Conservation (phyloP, 2,888 invertebrate genomes). For the Pediacus dermestoides region DNA sequence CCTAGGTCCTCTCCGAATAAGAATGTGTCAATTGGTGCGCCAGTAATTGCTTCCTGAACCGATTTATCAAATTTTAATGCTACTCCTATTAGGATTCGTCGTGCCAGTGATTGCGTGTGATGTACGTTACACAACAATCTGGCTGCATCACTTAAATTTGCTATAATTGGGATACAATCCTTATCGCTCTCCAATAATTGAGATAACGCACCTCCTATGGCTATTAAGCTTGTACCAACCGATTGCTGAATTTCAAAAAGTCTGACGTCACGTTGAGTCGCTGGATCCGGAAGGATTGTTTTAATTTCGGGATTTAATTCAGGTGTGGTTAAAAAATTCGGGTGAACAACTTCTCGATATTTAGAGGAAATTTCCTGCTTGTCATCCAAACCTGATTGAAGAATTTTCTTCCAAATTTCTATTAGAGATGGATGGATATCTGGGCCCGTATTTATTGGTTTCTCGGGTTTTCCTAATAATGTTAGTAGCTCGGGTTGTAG, state of each 20-base stretch:
- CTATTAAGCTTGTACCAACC: slow-evolving; percentile 4
- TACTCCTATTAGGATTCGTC: slow-evolving; percentile 9
- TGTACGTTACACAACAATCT: slow-evolving; percentile 7
- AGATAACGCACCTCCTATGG: slow-evolving; percentile 6
- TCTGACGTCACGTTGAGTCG: slow-evolving; percentile 1
- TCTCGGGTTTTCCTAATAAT: slow-evolving; percentile 3
- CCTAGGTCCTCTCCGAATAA: slow-evolving; percentile 9
- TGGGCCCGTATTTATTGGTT: slow-evolving; percentile 4
- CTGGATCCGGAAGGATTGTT: slow-evolving; percentile 2
- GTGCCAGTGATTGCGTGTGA: slow-evolving; percentile 7
- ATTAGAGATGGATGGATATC: slow-evolving; percentile 7
- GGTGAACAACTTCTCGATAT: slow-evolving; percentile 1
- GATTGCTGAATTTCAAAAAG: slow-evolving; percentile 8
- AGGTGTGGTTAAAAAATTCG: slow-evolving; percentile 5
- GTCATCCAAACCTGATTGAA: slow-evolving; percentile 6
- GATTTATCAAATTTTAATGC: slow-evolving; percentile 6
- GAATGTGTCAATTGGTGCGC: slow-evolving; percentile 6
- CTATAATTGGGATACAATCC: neutral
- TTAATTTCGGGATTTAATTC: slow-evolving; percentile 11
- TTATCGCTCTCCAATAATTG: neutral
- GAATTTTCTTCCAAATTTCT: slow-evolving; percentile 5
- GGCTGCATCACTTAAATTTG: neutral
- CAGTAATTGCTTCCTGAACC: slow-evolving; percentile 2
- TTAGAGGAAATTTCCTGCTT: slow-evolving; percentile 4
- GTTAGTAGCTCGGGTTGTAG: slow-evolving; percentile 1